Evolutionary conservation across 2,888 invertebrate species (phyloP).

Genomic region (Euzophera pinguis): DNA sequence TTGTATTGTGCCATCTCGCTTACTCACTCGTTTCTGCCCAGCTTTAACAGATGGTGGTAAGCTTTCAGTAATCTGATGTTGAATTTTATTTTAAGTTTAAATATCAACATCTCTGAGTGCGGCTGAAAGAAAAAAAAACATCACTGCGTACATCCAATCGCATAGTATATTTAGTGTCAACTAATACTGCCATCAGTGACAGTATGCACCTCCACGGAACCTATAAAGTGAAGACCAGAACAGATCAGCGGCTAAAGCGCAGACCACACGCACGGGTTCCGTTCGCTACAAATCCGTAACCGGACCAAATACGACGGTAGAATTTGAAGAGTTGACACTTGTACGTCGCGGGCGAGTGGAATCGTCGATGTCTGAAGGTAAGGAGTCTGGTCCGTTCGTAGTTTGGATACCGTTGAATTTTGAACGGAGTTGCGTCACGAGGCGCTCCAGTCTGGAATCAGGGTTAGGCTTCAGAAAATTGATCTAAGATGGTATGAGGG

Average conservation of each 20-base stretch:
- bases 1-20: no score
- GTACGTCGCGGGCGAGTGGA: constrained; percentile 49
- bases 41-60: no score
- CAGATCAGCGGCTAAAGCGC: constrained; percentile 47
- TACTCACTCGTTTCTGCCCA: no score
- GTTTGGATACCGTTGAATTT: constrained; percentile 67
- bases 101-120: no score
- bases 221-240: constrained; percentile 49
- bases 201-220: constrained; percentile 19
- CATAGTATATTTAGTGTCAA: neutral
- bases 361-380: constrained; percentile 68
- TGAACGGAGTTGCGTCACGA: constrained; percentile 77
- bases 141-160: no score
- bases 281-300: constrained; percentile 81
- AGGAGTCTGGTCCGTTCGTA: constrained; percentile 64
- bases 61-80: no score
- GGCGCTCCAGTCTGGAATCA: constrained; percentile 78
- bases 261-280: constrained; percentile 39
- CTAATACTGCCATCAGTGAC: neutral
- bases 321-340: constrained; percentile 58
- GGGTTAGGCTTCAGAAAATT: constrained; percentile 21
- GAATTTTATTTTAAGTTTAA: no score
- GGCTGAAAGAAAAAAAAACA: no score
- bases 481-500: no score
- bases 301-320: constrained; percentile 79